A percentile compares a stretch with the other conserved stretches of the same genome.
These are phyloP conservation scores for Mungos mungo DNA, from an alignment of 2,113 vertebrate species.

Conservation along the genomic window DNA sequence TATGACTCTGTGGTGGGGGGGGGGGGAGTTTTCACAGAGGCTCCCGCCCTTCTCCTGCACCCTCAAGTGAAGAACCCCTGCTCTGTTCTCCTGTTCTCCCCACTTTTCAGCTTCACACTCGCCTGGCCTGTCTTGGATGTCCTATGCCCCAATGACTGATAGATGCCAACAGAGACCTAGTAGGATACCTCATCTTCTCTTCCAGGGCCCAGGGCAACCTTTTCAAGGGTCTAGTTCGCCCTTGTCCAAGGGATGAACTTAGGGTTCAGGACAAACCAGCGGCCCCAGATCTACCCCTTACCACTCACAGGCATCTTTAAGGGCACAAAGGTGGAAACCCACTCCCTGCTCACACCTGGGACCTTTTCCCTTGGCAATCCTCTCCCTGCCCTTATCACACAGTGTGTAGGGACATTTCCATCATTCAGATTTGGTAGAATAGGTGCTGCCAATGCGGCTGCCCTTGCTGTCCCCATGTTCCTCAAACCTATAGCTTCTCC, in stretches of 20 bases:
- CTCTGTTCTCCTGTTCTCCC: neutral
- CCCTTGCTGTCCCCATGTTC: neutral
- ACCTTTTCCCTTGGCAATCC: neutral
- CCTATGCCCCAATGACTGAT: neutral
- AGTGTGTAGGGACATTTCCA: neutral
- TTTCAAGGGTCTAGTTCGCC: neutral
- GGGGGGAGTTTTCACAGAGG: neutral
- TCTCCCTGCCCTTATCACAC: neutral
- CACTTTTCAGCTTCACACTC: neutral
- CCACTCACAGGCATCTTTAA: neutral
- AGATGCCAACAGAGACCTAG: neutral
- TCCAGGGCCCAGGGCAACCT: neutral
- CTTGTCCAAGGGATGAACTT: neutral
- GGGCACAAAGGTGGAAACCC: neutral
- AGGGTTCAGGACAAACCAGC: neutral
- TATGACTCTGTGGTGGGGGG: neutral
- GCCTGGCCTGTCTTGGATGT: rapidly evolving
- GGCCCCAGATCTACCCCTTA: too few species aligned
- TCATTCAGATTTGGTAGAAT: rapidly evolving
- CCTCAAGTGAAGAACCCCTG: neutral
- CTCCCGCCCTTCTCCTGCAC: neutral
- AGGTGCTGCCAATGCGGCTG: too few species aligned
- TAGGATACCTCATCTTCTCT: neutral
- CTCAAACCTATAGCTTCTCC: neutral
- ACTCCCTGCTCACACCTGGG: neutral